Base-by-base conservation (phyloP, 2,797 vertebrate species). In the Huso huso region DNA sequence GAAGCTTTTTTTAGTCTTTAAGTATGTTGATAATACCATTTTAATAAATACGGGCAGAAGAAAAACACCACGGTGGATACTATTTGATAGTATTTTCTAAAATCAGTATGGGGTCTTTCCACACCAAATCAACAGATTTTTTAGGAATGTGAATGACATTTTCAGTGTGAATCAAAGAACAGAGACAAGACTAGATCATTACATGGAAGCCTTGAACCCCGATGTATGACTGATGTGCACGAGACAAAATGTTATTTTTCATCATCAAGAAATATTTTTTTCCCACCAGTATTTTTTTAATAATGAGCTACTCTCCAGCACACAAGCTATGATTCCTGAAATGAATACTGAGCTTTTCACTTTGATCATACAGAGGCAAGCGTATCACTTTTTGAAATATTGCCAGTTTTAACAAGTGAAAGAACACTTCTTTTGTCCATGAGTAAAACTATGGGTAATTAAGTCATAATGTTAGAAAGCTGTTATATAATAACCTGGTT, bases 331-430 rank as follows among this genome's bases (percentile, higher is more conserved):
- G 79, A 82, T 85, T 84, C 77, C 79, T 78, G 74, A 75, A 86
- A 88, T 84, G 83, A 87, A 86, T 88, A 85, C 75, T 80, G 81
- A 76, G 79, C 84, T 82, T 82, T 81, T 74, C 72, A 75, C 84
- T 86, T 87, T 87, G 82, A 87, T 87, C 81, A 81, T 74, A 57
- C 68, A 66, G 71, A 77, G 77, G 71, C 75, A 72, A 76, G 76
- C 73, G 77, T 76, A 80, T 76, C 69, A 48, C 70, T 4, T 37
- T 37, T 37, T 75, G 76, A 83, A 83, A 85, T 81, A 37, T 74
- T 78, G 74, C 76, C 77, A 75, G 70, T 78, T 70, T 73, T 81
- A 70, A 66, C 50, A 65, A 74, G 82, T 86, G 78, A 78, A 81
- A 71, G 37, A 81, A 80, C 70, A 82, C 77, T 73, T 72, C 78